Evolutionary conservation across 2,797 vertebrate genomes (phyloP), one percentile per base, ranked within the genome.

Genomic region (Petrocephalus sullivani): DNA sequence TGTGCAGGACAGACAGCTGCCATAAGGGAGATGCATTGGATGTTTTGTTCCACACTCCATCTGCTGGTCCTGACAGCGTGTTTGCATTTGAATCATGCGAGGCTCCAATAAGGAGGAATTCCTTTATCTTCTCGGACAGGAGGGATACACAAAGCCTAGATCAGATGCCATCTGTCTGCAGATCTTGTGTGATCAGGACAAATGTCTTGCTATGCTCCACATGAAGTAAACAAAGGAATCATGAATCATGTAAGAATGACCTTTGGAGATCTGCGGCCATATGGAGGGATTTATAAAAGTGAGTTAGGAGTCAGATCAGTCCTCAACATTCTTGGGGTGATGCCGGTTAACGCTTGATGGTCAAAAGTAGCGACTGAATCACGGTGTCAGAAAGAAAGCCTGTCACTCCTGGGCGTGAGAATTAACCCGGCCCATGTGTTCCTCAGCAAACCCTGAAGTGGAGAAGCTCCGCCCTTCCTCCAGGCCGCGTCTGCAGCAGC

Each of bases 241-340:
- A 94, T 95, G 90, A 93, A 94, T 94, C 94, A 94, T 95, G 91
- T 92, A 94, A 58, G 85, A 33, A 87, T 94, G 93, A 91, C 93
- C 92, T 94, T 94, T 93, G 90, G 87, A 90, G 89, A 89, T 88
- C 90, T 88, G 8, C 4, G 49, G n/a, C 10, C 21, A 46, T 83
- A 10, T 83, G 19, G 6, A 37, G 37, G 3, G 71, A 78, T 78
- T 16, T 78, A 14, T 46, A 8, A 46, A 78, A 19, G 33, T 78
- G 33, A 78, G 71, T 14, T 37, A 46, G 16, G 37, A 37, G 37
- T 78, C 33, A 46, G 37, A 58, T 58, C 57, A 58, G 57, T n/a
- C 57, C 16, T 58, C 53, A 53, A 53, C 8, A 67, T 33, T 37
- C 71, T n/a, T 33, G 14, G 28, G 33, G 28, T 75, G 37, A 46